Evolutionary conservation across 2,888 invertebrate species (phyloP).

Genomic region (Caenorhabditis doughertyi): DNA sequence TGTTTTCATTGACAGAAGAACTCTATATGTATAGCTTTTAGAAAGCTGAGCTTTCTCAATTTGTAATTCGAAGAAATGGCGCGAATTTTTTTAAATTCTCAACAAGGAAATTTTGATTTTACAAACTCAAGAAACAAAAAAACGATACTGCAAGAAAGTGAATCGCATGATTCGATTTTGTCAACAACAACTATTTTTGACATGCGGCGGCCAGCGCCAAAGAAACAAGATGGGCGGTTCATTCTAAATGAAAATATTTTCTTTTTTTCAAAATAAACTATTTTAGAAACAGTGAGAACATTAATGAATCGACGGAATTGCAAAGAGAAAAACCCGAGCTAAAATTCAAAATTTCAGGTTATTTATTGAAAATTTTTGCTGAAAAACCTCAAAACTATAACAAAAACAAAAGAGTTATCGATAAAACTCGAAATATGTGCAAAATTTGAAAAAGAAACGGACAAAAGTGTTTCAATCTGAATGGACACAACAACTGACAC

Average conservation of each 20-base stretch:
- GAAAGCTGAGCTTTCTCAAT: no score
- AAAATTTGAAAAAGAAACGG: neutral
- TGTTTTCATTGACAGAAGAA: no score
- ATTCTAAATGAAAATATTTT: neutral
- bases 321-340: no score
- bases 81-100: no score
- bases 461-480: neutral
- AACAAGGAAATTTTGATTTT: neutral
- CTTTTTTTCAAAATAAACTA: neutral
- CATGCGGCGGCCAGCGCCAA: neutral
- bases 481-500: conserved; percentile 50
- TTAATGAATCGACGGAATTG: no score
- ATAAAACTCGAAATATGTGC: neutral
- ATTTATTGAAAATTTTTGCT: no score
- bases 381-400: no score
- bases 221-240: conserved; percentile 23
- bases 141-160: neutral
- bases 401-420: neutral
- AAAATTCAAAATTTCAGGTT: no score
- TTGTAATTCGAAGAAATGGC: no score
- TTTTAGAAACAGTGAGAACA: neutral
- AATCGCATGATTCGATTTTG: conserved; percentile 7
- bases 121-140: neutral
- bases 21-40: no score
- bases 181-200: neutral